Conservation (phyloP, 1,140 invertebrate genomes). For the Drosophila kurseongensis region DNA sequence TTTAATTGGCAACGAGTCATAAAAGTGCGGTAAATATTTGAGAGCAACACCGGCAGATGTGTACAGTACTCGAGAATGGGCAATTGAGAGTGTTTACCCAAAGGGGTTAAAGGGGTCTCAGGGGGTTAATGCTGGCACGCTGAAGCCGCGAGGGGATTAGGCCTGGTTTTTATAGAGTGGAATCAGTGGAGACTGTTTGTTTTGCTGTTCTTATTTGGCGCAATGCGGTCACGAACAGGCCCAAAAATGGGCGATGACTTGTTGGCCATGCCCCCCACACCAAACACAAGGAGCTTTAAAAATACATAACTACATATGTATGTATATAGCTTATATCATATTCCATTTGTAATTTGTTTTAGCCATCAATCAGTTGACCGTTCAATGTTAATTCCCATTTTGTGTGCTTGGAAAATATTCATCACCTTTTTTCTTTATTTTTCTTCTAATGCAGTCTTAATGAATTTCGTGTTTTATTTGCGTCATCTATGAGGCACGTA, state of each 20-base stretch:
- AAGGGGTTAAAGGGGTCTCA: background rate
- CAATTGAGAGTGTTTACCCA: conserved; percentile 17
- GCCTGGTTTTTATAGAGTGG: conserved; percentile 27
- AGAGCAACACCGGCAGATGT: conserved; percentile 9
- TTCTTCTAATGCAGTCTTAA: conserved; percentile 50
- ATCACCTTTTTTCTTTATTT: conserved; percentile 15
- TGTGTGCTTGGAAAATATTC: conserved; percentile 38
- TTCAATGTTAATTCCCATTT: conserved; percentile 51
- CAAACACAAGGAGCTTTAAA: background rate
- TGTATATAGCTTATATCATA: background rate
- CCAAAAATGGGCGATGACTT: conserved; percentile 72
- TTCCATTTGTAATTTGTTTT: conserved; percentile 41
- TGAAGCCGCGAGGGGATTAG: conserved; percentile 7
- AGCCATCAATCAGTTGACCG: conserved; percentile 40
- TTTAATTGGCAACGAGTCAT: conserved; percentile 61
- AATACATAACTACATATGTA: conserved; percentile 11
- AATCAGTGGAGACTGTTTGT: conserved; percentile 24
- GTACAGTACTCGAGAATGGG: conserved; percentile 18
- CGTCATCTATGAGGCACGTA: conserved; percentile 41
- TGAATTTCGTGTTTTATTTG: conserved; percentile 53
- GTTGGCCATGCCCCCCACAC: conserved; percentile 63
- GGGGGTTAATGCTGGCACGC: background rate
- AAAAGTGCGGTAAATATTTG: conserved; percentile 60
- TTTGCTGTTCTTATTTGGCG: conserved; percentile 58
- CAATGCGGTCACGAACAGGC: conserved; percentile 66